Evolutionary conservation across 2,888 invertebrate genomes (phyloP).

Genomic region (Tolmerus cingulatus): DNA sequence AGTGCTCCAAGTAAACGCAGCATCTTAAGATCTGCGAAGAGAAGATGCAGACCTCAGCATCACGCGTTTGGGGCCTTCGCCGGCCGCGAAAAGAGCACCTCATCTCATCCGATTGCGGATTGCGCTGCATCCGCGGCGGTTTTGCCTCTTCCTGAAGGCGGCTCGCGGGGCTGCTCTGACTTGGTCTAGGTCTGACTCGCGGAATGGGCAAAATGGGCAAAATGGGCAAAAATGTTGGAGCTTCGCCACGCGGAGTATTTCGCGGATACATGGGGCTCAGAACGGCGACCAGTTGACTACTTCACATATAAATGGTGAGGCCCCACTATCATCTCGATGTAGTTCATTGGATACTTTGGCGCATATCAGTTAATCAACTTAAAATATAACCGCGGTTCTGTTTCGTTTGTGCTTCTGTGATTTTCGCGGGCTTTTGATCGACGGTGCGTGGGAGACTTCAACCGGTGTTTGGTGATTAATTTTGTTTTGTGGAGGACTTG

Average conservation of each 20-base stretch:
- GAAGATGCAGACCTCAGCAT: neutral
- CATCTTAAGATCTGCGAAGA: neutral
- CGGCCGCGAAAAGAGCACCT: neutral
- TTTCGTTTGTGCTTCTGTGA: neutral
- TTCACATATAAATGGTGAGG: constrained; percentile 51
- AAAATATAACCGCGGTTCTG: neutral
- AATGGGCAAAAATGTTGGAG: neutral
- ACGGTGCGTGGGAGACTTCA: neutral
- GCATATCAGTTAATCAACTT: constrained; percentile 41
- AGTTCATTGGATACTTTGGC: constrained; percentile 50
- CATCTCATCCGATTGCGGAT: neutral
- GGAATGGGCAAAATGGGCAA: neutral
- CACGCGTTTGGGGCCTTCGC: neutral
- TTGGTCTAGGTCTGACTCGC: neutral
- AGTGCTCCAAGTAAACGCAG: neutral
- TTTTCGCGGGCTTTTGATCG: neutral
- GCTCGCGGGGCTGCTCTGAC: neutral
- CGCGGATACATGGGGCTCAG: neutral
- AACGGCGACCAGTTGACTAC: neutral
- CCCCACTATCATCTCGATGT: constrained; percentile 52
- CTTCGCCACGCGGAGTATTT: neutral
- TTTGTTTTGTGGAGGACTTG: neutral
- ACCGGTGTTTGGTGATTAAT: neutral
- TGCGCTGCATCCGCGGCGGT: neutral
- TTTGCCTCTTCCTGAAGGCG: neutral